These are phyloP conservation scores for Romanogobio albipinnatus DNA, from an alignment of 2,113 vertebrate species.

Conservation along the genomic window DNA sequence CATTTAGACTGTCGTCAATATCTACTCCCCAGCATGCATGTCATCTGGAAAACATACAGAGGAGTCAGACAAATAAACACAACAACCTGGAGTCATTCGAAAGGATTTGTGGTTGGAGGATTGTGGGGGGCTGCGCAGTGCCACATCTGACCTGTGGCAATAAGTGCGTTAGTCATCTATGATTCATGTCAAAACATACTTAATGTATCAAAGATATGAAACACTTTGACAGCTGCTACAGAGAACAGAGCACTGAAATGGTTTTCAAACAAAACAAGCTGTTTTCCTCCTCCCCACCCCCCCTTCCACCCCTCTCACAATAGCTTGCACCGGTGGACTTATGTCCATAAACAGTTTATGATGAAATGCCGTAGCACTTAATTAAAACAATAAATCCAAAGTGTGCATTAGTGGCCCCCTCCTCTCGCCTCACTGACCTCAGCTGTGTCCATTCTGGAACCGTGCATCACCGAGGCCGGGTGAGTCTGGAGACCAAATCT, in stretches of 20 bases:
- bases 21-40: conserved; percentile 13
- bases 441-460: conserved; percentile 47
- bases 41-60: conserved; percentile 39
- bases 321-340: conserved; percentile 82
- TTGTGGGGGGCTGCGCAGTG: conserved; percentile 26
- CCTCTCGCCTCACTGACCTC: conserved; percentile 44
- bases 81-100: conserved; percentile 54
- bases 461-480: conserved; percentile 22
- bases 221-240: conserved; percentile 84
- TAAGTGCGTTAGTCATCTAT: conserved; percentile 48
- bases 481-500: conserved; percentile 79
- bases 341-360: conserved; percentile 89
- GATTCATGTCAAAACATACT: conserved; percentile 56
- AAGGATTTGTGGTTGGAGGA: conserved; percentile 43
- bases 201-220: conserved; percentile 79
- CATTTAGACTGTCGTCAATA: conserved; percentile 39
- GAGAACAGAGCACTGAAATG: conserved; percentile 78
- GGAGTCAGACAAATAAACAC: conserved; percentile 54
- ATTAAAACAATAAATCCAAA: conserved; percentile 95
- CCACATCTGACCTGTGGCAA: conserved; percentile 42
- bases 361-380: conserved; percentile 88
- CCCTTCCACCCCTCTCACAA: conserved; percentile 65
- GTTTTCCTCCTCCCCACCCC: background rate
- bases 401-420: conserved; percentile 80
- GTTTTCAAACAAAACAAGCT: conserved; percentile 84